phyloP scores from a whole-genome alignment of 2,888 invertebrate species.

The Steromphala cineraria region DNA sequence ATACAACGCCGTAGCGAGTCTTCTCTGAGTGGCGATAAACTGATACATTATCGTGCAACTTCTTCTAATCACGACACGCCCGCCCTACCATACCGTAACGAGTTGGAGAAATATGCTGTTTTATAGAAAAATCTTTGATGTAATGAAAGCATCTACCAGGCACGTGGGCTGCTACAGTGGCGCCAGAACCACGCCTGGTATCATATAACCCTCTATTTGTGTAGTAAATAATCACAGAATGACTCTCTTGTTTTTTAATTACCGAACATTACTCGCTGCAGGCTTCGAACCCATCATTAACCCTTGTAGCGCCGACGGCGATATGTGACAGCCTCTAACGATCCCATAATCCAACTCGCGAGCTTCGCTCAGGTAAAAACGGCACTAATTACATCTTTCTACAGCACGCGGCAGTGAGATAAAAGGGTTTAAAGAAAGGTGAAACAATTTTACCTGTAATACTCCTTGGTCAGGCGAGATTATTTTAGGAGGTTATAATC shows the following conservation, averaged over 20 bases:
- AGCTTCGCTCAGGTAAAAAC: background rate
- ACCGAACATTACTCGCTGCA: background rate
- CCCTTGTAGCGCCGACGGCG: background rate
- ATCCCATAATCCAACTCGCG: background rate
- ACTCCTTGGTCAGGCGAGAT: too few relatives aligned
- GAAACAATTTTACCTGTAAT: constrained; percentile 1
- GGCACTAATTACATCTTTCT: background rate
- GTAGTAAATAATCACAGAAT: background rate
- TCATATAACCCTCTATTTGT: background rate
- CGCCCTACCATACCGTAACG: background rate
- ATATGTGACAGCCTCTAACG: background rate
- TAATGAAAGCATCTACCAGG: background rate
- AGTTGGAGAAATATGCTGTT: background rate
- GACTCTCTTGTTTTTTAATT: constrained; percentile 7
- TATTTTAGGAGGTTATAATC: too few relatives aligned
- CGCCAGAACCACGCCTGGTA: background rate
- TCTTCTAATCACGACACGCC: background rate
- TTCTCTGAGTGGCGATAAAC: background rate
- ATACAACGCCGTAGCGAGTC: background rate
- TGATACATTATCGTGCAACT: constrained; percentile 9
- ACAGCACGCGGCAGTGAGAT: background rate
- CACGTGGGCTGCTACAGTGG: background rate
- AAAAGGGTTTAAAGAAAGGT: background rate
- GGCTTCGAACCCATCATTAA: background rate
- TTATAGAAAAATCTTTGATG: constrained; percentile 11